Evolutionary conservation across 1,140 invertebrate genomes (phyloP).

Genomic region (Lethrus apterus): DNA sequence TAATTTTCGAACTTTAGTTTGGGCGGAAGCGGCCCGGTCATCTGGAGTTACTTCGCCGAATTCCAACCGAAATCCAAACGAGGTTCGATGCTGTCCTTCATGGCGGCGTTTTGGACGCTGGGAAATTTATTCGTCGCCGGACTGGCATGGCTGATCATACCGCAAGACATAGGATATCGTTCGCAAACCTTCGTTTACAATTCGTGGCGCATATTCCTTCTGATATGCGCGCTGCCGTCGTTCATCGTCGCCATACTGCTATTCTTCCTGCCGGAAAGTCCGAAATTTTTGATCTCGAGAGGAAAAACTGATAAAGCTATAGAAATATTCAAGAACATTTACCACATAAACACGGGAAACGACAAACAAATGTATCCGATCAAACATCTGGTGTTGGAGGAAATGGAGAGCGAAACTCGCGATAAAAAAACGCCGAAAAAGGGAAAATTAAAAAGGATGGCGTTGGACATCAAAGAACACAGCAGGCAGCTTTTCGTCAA

Average conservation of each 20-base stretch:
- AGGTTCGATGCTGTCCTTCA: constrained; percentile 84
- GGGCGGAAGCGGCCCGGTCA: constrained; percentile 88
- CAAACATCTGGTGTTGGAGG: constrained; percentile 67
- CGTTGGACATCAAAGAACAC: constrained; percentile 68
- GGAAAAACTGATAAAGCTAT: constrained; percentile 71
- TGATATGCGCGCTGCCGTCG: constrained; percentile 79
- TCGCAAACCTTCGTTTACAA: constrained; percentile 67
- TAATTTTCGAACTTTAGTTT: no score
- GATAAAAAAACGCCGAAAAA: constrained; percentile 39
- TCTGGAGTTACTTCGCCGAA: constrained; percentile 93
- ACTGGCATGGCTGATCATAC: constrained; percentile 82
- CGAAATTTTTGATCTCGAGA: constrained; percentile 75
- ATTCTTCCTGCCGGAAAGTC: constrained; percentile 84
- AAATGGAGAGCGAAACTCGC: constrained; percentile 37
- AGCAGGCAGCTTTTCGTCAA: constrained; percentile 70
- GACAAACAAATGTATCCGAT: constrained; percentile 66
- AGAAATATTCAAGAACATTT: constrained; percentile 71
- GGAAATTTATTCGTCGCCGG: constrained; percentile 83
- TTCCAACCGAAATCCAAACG: constrained; percentile 85
- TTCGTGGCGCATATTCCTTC: constrained; percentile 85
- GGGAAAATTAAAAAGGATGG: constrained; percentile 60
- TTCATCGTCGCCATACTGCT: constrained; percentile 76
- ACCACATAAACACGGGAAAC: constrained; percentile 70
- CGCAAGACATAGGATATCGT: constrained; percentile 59
- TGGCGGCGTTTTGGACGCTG: constrained; percentile 90